phyloP scores from a whole-genome alignment of 2,113 vertebrate species.

The Empidonax alnorum region DNA sequence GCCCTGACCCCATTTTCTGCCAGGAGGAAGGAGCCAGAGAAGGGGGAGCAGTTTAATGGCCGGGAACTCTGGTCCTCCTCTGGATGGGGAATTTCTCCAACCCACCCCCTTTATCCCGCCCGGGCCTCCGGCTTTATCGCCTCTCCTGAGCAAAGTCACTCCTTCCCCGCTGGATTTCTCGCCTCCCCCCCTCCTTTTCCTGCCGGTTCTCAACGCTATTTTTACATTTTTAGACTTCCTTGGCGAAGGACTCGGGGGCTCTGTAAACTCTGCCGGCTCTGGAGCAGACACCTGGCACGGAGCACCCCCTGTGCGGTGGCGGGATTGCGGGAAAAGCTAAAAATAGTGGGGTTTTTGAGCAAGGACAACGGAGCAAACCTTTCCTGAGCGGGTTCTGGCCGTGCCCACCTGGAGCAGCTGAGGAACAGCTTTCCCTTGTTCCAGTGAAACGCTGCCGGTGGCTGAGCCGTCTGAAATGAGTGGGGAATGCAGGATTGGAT shows the following conservation, averaged over 20 bases:
- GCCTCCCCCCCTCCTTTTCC: neutral
- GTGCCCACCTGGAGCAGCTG: constrained; percentile 6
- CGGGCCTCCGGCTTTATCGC: neutral
- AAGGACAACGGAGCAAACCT: constrained; percentile 22
- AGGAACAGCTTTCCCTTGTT: neutral
- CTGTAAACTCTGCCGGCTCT: neutral
- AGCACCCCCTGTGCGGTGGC: neutral
- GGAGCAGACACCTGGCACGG: neutral
- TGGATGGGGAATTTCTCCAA: neutral
- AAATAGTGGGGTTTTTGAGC: neutral
- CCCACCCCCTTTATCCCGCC: neutral
- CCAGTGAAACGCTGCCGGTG: neutral
- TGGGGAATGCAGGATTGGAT: accelerated
- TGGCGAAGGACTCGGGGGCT: neutral
- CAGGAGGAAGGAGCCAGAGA: neutral
- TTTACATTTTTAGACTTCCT: constrained; percentile 21
- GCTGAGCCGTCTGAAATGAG: neutral
- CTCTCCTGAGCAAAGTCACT: neutral
- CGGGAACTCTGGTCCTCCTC: neutral
- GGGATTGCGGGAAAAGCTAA: neutral
- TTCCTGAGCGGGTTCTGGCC: neutral
- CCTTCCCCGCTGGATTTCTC: neutral
- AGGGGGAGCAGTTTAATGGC: constrained; percentile 21
- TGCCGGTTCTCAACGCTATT: neutral
- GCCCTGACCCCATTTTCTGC: constrained; percentile 36